Evolutionary conservation across 2,113 vertebrate genomes (phyloP).

Genomic region (Rhineura floridana): DNA sequence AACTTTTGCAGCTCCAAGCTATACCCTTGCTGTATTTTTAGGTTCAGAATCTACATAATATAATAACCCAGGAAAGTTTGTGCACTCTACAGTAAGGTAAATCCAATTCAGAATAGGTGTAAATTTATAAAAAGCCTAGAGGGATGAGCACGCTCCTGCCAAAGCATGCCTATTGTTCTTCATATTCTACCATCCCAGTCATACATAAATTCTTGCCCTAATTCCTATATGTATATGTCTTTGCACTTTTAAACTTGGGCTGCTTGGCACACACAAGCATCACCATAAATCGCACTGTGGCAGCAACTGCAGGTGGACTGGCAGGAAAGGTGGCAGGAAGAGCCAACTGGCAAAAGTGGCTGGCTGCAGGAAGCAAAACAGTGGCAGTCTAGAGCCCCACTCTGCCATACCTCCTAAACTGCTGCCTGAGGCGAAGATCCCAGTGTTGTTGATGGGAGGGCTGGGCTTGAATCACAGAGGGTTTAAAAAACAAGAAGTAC

Average conservation of each 20-base stretch:
- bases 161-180: constrained; percentile 5
- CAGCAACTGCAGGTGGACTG: background rate
- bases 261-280: background rate
- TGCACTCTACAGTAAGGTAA: background rate
- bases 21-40: constrained; percentile 18
- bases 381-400: background rate
- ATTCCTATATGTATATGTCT: background rate
- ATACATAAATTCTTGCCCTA: background rate
- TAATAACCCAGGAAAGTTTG: background rate
- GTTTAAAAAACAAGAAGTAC: background rate
- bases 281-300: background rate
- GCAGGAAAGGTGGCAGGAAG: background rate
- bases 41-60: constrained; percentile 9
- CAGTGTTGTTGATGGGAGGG: too few species aligned
- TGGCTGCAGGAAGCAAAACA: background rate
- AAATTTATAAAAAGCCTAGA: constrained; percentile 16
- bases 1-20: constrained; percentile 32
- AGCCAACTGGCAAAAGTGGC: background rate
- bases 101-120: background rate
- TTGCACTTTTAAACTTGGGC: background rate
- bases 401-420: too few species aligned
- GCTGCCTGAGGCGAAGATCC: too few species aligned
- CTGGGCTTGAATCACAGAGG: too few species aligned
- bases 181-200: background rate
- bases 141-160: background rate